Base-by-base conservation (phyloP, 2,797 vertebrate species). In the Amblyopsis hoosieri region DNA sequence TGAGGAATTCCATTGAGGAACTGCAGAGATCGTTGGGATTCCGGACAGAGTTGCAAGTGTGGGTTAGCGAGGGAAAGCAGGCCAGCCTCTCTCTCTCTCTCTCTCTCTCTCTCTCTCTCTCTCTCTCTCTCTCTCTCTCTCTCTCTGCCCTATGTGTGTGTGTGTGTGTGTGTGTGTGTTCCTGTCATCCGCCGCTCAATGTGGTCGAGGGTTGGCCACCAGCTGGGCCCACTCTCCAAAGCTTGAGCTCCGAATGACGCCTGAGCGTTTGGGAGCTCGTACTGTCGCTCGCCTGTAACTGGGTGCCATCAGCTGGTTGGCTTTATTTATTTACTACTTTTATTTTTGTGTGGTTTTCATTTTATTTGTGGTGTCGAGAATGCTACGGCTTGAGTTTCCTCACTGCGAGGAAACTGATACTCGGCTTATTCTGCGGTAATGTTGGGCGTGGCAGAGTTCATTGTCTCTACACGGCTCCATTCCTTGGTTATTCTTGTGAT, bases 1-100 rank as follows among this genome's bases (percentile, higher is more conserved):
- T 62, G 58, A 82, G 88, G 90, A 91, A 91, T 92, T 90, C 90
- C 90, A 89, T 88, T 85, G 83, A 89, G 79, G 76, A 84, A 83
- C 75, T 82, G 74, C 88, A 73, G 75, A 85, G 76, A 92, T 91
- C 81, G 81, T 86, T 91, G 79, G 78, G 86, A 91, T 91, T 92
- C 87, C 86, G 80, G 72, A 33, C 56, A n/a, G 82, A 67, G 83
- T 37, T 78, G 75, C 57, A 78, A 78, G 85, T 75, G 80, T 72
- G 78, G 76, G 78, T 76, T 76, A 75, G 72, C 59, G 60, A 67
- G 58, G 15, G 75, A 54, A 75, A 60, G 45, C 0, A 6, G 9
- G 29, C 15, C 10, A 54, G 19, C n/a, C 29, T 29, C 29, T 37
- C 19, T 33, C 49, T 17, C 14, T 47, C 33, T 37, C 33, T 37